Base-by-base conservation (phyloP, 2,888 invertebrate species). In the Eumacrocentrus americanus region DNA sequence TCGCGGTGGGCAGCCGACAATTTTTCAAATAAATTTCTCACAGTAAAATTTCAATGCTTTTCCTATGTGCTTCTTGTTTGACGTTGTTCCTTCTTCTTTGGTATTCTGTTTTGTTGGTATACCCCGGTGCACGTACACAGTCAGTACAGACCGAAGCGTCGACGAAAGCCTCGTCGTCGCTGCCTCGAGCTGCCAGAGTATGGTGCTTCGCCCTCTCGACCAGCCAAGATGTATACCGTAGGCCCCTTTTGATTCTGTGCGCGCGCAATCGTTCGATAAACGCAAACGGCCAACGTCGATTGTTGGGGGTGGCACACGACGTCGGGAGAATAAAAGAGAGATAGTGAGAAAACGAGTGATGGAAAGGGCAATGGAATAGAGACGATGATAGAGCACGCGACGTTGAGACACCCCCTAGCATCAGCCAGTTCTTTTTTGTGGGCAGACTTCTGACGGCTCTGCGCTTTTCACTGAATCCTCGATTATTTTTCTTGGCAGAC, bases 221-320 rank as follows among this genome's bases (percentile, higher is more conserved):
- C 61, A 51, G 60, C 57, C 65, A 63, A 67, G 62, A 67, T 59
- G 53, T 60, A 54, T 58, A 34, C 67, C 66, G 76, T 66, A 73
- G 75, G 75, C 77, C 78, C 78, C 74, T 68, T 67, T 58, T 59
- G 61, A 65, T 66, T 61, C 42, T 59, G 61, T 79, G 80, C 80
- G 80, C 80, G 80, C 80, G 80, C 80, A 81, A 63, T 75, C 73
- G 80, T 76, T 80, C 80, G 80, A 80, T 80, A 80, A 78, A 77
- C 73, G 78, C 74, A 72, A 74, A 71, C 71, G 70, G 69, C 67
- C 68, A 70, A 74, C 72, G 76, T 73, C 74, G 72, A 75, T 76
- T 72, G 67, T 65, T 64, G 67, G 66, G 68, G 70, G 69, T 66
- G 69, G 67, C 52, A n/a, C n/a, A 37, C 40, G 37, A 34, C 34